phyloP scores from a whole-genome alignment of 2,888 invertebrate genomes.

The Drosophila algonquin region DNA sequence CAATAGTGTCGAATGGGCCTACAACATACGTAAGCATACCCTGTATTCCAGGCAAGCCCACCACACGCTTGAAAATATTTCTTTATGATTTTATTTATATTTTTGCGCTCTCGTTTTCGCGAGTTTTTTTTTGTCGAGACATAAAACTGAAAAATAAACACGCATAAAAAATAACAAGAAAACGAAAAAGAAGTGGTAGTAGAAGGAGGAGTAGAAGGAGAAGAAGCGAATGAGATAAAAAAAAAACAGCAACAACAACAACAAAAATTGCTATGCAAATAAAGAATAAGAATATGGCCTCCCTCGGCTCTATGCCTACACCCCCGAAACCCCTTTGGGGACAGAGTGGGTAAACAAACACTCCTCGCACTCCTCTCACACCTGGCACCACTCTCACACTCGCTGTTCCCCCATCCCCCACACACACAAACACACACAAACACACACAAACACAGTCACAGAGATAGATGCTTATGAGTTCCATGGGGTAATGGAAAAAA shows the following conservation, averaged over 20 bases:
- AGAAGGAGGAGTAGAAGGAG: not conserved
- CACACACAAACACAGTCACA: constrained; percentile 13
- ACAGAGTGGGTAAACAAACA: constrained; percentile 47
- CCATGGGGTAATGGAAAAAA: constrained; percentile 36
- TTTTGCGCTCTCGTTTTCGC: constrained; percentile 72
- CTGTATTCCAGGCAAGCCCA: constrained; percentile 18
- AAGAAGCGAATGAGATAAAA: not conserved
- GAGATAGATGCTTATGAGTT: constrained; percentile 18
- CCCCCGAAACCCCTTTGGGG: constrained; percentile 20
- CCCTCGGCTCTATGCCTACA: constrained; percentile 8
- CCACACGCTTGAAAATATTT: constrained; percentile 11
- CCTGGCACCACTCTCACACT: constrained; percentile 37
- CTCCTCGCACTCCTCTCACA: constrained; percentile 35
- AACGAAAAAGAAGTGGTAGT: constrained; percentile 21
- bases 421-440: constrained; percentile 15
- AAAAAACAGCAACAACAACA: constrained; percentile 10
- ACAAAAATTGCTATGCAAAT: constrained; percentile 74
- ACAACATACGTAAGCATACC: not conserved
- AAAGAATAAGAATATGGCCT: constrained; percentile 66
- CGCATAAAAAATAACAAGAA: constrained; percentile 61
- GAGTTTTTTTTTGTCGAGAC: constrained; percentile 48
- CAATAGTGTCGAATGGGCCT: not conserved
- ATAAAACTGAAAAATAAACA: constrained; percentile 76
- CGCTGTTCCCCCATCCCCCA: constrained; percentile 36
- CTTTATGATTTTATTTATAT: constrained; percentile 65